Evolutionary conservation across 1,140 invertebrate species (phyloP), one percentile per base, ranked within the genome.

Genomic region (Pseudomyrmex sp.): DNA sequence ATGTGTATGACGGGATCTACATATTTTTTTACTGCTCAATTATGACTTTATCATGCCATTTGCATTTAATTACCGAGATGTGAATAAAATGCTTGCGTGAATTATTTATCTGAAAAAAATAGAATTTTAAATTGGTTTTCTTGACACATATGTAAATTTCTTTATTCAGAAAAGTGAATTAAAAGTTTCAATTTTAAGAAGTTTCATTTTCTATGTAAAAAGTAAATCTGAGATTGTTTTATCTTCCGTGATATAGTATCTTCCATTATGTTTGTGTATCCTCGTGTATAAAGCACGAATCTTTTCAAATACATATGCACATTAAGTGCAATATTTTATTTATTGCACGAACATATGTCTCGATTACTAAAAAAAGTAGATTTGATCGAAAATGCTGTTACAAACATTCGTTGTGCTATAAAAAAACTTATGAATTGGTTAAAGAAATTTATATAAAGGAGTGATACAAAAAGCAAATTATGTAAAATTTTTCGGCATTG

Each of bases 171-270:
- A 66, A 70, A 69, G 52, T 62, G 65, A 72, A 18, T 3, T 35
- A 35, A 72, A 26, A 63, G 65, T 66, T 66, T 68, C 3, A 18
- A 59, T 70, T 63, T 15, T 48, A 18, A 26, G 12, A 48, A 77
- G 23, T 50, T 86, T 48, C 8, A 61, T 15, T 69, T 44, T 73
- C 66, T 52, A 56, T 18, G 44, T 61, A 68, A 68, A 35, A 13
- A 85, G 73, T 76, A 82, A 77, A 56, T 85, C 83, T 85, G 63
- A 82, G 77, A 85, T 80, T 13, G n/a, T 77, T 58, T 75, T 70
- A 77, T 77, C 83, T 91, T 91, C 85, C 88, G 68, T 84, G 63
- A 79, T 85, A 35, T 0, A 35, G 48, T 91, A 91, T 92, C 92
- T 92, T 92, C 92, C 91, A 90, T 77, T 73, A 86, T 87, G 90